phyloP scores from a whole-genome alignment of 2,797 vertebrate species.

The Hylomyscus alleni region DNA sequence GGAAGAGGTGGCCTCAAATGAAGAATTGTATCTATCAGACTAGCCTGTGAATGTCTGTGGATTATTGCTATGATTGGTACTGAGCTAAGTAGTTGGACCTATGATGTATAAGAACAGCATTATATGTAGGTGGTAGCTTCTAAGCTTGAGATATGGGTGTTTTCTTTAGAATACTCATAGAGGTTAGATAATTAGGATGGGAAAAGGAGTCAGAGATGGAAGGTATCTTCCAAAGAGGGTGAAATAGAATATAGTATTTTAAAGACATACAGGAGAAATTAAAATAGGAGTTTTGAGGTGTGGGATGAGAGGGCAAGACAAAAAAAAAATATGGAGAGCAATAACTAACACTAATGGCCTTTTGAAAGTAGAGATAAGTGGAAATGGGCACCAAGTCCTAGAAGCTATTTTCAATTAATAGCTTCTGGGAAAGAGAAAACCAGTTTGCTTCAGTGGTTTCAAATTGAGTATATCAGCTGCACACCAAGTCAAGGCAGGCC shows the following conservation, averaged over 20 bases:
- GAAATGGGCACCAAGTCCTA: not conserved
- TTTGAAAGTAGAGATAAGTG: not conserved
- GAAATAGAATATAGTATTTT: not conserved
- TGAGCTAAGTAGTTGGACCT: not conserved
- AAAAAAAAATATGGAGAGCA: not conserved
- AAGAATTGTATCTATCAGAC: not conserved
- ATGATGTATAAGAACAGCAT: not conserved
- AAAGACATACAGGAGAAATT: not conserved
- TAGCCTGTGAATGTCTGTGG: no score
- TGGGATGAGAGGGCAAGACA: not conserved
- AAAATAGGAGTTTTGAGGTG: not conserved
- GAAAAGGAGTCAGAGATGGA: not conserved
- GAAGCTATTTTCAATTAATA: not conserved
- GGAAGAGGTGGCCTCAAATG: no score
- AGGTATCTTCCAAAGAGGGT: not conserved
- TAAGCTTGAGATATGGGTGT: not conserved
- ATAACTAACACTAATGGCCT: not conserved
- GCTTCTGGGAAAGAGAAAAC: not conserved
- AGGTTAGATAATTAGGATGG: not conserved
- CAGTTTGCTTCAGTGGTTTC: not conserved
- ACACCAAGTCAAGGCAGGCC: no score
- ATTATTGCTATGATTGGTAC: not conserved
- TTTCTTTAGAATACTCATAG: not conserved
- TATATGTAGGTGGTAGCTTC: not conserved
- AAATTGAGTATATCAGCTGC: not conserved